Evolutionary conservation across 2,113 vertebrate genomes (phyloP).

Genomic region (Acanthochromis polyacanthus): DNA sequence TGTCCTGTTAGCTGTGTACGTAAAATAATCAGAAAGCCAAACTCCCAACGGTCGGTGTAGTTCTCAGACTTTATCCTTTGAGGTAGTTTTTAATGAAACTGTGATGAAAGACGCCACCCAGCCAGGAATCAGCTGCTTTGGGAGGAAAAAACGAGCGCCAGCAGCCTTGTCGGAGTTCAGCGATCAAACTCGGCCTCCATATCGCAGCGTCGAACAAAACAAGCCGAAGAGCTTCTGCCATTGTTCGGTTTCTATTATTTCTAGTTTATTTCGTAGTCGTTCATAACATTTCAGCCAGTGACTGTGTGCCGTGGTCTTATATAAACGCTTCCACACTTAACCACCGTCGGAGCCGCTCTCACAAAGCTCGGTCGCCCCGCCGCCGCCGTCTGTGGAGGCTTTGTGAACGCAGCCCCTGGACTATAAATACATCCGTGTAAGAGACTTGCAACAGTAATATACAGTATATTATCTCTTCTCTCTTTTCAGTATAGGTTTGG

Average conservation of each 20-base stretch:
- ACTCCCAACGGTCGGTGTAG: slow-evolving; percentile 29
- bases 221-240: neutral
- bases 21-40: slow-evolving; percentile 1
- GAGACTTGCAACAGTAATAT: slow-evolving; percentile 65
- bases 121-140: slow-evolving; percentile 22
- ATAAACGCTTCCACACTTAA: slow-evolving; percentile 57
- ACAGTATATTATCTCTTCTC: slow-evolving; percentile 66
- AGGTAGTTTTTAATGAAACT: slow-evolving; percentile 18
- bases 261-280: slow-evolving; percentile 38
- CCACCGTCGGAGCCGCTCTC: slow-evolving; percentile 12
- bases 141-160: slow-evolving; percentile 31
- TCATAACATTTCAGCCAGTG: slow-evolving; percentile 60
- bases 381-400: slow-evolving; percentile 36
- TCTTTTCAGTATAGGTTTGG: slow-evolving; percentile 68
- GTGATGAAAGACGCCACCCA: slow-evolving; percentile 48
- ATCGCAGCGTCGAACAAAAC: slow-evolving; percentile 6
- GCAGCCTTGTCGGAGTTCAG: slow-evolving; percentile 27
- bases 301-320: slow-evolving; percentile 69
- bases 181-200: slow-evolving; percentile 8
- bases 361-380: slow-evolving; percentile 27
- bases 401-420: slow-evolving; percentile 49
- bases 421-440: slow-evolving; percentile 70
- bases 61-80: neutral
- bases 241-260: neutral
- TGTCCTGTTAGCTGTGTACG: no score